These are phyloP conservation scores for Galemys pyrenaicus DNA, from an alignment of 2,113 vertebrate genomes.

Conservation along the genomic window DNA sequence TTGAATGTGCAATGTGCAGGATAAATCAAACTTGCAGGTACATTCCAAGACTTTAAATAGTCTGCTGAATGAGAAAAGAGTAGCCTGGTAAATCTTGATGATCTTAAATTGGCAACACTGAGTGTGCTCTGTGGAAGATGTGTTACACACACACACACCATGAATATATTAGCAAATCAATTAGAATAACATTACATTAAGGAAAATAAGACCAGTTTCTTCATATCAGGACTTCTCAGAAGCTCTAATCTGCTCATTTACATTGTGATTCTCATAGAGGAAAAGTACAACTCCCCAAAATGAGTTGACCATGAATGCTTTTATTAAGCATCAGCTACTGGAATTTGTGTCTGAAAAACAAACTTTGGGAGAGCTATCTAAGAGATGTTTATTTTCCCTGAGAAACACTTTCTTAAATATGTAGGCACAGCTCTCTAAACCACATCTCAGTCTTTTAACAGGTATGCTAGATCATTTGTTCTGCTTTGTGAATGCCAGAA, in stretches of 20 bases:
- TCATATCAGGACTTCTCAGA: background rate
- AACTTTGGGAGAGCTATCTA: background rate
- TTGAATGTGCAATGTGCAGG: constrained; percentile 35
- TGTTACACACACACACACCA: background rate
- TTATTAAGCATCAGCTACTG: background rate
- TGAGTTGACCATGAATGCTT: background rate
- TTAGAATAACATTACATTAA: constrained; percentile 9
- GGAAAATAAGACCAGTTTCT: constrained; percentile 29
- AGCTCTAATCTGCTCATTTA: background rate
- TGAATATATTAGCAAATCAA: constrained; percentile 27
- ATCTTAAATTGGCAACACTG: background rate
- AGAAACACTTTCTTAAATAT: background rate
- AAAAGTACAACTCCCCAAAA: background rate
- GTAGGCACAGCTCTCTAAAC: background rate
- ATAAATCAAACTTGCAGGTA: constrained; percentile 57
- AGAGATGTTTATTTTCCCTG: background rate
- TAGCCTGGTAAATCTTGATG: background rate
- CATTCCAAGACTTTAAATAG: background rate
- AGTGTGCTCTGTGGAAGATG: background rate
- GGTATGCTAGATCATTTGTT: background rate
- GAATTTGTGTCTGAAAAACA: constrained; percentile 2
- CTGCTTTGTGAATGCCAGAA: constrained; percentile 5
- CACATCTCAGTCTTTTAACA: background rate
- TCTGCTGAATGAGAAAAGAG: background rate
- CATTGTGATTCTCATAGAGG: background rate